These are phyloP conservation scores for Cosmia trapezina DNA, from an alignment of 2,888 invertebrate species.

Conservation along the genomic window DNA sequence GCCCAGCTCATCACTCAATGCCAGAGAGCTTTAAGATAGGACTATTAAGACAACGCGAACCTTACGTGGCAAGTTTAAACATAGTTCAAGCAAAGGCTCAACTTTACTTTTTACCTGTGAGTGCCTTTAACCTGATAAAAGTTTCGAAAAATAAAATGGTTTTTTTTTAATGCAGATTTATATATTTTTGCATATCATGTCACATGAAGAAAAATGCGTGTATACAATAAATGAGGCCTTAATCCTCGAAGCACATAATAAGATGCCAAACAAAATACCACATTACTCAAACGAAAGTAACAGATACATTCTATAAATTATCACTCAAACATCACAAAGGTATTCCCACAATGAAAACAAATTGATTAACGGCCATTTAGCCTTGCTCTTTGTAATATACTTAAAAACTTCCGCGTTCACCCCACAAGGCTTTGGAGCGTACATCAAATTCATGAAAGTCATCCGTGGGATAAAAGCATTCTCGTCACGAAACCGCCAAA, in stretches of 20 bases:
- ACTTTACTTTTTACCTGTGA: constrained; percentile 21
- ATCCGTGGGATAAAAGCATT: constrained; percentile 72
- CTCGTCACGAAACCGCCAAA: constrained; percentile 81
- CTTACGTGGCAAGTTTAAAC: constrained; percentile 38
- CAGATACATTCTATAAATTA: constrained; percentile 44
- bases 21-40: constrained; percentile 34
- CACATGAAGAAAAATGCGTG: not conserved
- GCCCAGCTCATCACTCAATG: constrained; percentile 59
- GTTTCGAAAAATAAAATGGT: not conserved
- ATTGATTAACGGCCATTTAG: constrained; percentile 64
- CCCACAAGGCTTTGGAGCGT: constrained; percentile 52
- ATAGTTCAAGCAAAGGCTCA: constrained; percentile 27
- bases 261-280: constrained; percentile 27
- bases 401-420: constrained; percentile 68
- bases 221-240: constrained; percentile 36
- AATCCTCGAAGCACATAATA: not conserved
- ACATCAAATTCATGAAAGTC: constrained; percentile 69
- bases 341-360: constrained; percentile 57
- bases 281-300: constrained; percentile 45
- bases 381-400: constrained; percentile 65
- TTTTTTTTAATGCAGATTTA: not conserved
- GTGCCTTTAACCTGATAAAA: not conserved
- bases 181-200: not conserved
- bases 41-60: constrained; percentile 46
- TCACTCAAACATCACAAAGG: constrained; percentile 42